These are phyloP conservation scores for Lissonota sp. DNA, from an alignment of 2,888 invertebrate species.

Conservation along the genomic window DNA sequence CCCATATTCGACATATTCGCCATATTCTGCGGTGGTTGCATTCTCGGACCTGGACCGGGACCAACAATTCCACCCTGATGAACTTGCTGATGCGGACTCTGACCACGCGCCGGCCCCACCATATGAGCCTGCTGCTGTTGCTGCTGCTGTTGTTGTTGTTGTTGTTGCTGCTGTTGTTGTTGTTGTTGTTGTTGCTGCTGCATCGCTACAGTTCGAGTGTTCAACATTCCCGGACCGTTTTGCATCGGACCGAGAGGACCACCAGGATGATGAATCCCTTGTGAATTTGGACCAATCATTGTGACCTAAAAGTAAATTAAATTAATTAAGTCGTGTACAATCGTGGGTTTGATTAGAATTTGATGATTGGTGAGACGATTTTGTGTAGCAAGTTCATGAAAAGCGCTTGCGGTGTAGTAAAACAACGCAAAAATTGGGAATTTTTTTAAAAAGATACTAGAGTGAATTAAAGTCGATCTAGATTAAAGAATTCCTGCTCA, in stretches of 20 bases:
- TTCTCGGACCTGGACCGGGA: conserved; percentile 86
- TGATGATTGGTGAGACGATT: no score
- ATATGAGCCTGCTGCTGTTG: conserved; percentile 81
- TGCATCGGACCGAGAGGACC: conserved; percentile 86
- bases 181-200: conserved; percentile 84
- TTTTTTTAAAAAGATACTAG: no score
- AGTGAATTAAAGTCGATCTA: no score
- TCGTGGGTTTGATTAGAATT: no score
- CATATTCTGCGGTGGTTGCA: conserved; percentile 87
- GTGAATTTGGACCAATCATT: conserved; percentile 86
- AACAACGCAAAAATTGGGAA: no score
- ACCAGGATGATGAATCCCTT: conserved; percentile 81
- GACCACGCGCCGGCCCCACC: conserved; percentile 80
- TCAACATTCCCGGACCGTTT: conserved; percentile 90
- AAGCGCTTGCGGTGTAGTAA: no score
- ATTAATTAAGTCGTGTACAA: no score
- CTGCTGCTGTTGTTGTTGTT: conserved; percentile 82
- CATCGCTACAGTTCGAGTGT: conserved; percentile 84
- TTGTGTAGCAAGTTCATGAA: no score
- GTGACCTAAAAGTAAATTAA: conserved; percentile 78
- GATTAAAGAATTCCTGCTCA: no score
- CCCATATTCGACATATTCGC: conserved; percentile 82
- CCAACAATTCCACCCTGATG: conserved; percentile 83
- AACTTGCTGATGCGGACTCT: conserved; percentile 83
- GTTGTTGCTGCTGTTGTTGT: conserved; percentile 83